Base-by-base conservation (phyloP, 2,797 vertebrate genomes). In the Propithecus perrieri region DNA sequence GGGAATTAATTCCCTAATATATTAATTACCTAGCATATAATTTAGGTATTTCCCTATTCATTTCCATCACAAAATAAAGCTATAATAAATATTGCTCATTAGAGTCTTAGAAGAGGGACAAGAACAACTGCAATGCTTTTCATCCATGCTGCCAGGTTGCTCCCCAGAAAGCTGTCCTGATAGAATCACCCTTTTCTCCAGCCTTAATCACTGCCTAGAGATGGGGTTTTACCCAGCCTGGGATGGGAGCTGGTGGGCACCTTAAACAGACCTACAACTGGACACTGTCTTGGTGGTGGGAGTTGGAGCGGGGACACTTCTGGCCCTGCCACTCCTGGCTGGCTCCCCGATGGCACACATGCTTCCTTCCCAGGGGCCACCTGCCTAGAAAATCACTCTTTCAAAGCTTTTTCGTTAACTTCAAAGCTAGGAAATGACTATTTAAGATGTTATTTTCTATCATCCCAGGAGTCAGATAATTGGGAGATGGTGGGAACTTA, bases 391-490 rank as follows among this genome's bases (percentile, higher is more conserved):
- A 92, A 57, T 50, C 53, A 43, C 26, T 28, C 83, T 43, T 63
- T 76, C 80, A 84, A 76, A 71, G 85, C 50, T 74, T 67, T 84
- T 41, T 15, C 85, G n/a, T 92, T 55, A 69, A 85, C 85, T 92
- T 97, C 89, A 97, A 95, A 96, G 96, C 80, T 88, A 80, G 84
- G 71, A 94, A 90, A 65, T 59, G 46, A 55, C 81, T 88, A 38
- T 28, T 89, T 85, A 88, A 57, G 55, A 48, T 3, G 30, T 67
- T 81, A 65, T 89, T 95, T 93, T 78, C 91, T 95, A 75, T 71
- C 85, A 83, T 95, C 55, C 89, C 41, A 4, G 80, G 76, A 97
- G 83, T 76, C 80, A 61, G 72, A 72, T 94, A 92, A 94, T 89
- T 85, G 93, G 55, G 38, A 92, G 46, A 55, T 41, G 46, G n/a